A percentile compares a stretch with the other conserved stretches of the same genome.
These are phyloP conservation scores for Tokudaia tokunoshimensis DNA, from an alignment of 2,797 vertebrate genomes.

Conservation along the genomic window DNA sequence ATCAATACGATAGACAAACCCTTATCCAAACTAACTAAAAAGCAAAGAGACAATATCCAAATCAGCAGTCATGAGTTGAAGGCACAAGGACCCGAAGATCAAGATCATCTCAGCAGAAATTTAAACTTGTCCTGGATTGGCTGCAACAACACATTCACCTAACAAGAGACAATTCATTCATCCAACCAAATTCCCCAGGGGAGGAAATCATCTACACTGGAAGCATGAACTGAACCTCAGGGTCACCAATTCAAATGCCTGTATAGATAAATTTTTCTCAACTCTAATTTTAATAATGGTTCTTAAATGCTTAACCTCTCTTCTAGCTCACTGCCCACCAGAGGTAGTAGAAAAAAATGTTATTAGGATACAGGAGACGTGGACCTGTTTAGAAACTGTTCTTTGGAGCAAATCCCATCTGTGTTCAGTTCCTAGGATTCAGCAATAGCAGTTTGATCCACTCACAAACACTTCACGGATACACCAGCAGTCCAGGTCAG, in stretches of 20 bases:
- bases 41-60: neutral
- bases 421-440: too few relatives aligned
- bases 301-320: neutral
- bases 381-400: neutral
- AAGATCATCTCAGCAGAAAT: neutral
- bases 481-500: neutral
- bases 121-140: neutral
- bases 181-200: constrained; percentile 3
- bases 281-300: neutral
- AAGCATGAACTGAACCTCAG: neutral
- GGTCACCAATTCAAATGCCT: neutral
- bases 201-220: neutral
- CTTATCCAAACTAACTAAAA: neutral
- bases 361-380: neutral
- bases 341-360: neutral
- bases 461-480: neutral
- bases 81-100: neutral
- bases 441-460: neutral
- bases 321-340: neutral
- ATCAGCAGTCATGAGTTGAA: neutral
- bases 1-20: neutral
- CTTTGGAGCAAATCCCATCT: neutral
- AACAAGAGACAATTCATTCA: neutral
- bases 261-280: neutral
- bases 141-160: neutral